Evolutionary conservation across 2,888 invertebrate genomes (phyloP).

Genomic region (Slavum lentiscoides): DNA sequence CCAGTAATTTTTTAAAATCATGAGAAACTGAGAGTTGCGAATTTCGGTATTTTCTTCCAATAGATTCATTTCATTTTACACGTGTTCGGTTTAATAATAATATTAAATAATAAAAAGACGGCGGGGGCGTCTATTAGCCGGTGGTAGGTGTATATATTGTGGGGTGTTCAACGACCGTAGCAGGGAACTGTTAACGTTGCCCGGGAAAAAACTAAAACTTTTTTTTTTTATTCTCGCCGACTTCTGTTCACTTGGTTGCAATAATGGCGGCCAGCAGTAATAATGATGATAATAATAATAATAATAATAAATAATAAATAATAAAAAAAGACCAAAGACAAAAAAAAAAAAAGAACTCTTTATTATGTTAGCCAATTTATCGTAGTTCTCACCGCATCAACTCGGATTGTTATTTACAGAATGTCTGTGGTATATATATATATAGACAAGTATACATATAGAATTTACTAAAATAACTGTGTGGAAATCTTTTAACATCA

Average conservation of each 20-base stretch:
- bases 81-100: background rate
- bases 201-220: constrained; percentile 14
- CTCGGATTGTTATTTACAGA: constrained; percentile 4
- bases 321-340: background rate
- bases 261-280: constrained; percentile 16
- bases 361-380: constrained; percentile 10
- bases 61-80: background rate
- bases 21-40: no score
- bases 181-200: background rate
- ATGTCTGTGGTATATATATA: no score
- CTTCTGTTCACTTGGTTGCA: constrained; percentile 6
- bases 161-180: background rate
- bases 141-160: background rate
- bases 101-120: background rate
- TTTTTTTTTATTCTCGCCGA: background rate
- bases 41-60: no score
- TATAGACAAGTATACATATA: no score
- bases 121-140: background rate
- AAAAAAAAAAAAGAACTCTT: background rate
- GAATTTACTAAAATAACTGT: background rate
- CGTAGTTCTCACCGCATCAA: background rate
- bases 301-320: background rate
- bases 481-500: constrained; percentile 4
- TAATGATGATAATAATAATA: background rate
- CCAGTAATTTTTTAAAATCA: no score